These are phyloP conservation scores for Eledona agricola DNA, from an alignment of 2,888 invertebrate genomes.

Conservation along the genomic window DNA sequence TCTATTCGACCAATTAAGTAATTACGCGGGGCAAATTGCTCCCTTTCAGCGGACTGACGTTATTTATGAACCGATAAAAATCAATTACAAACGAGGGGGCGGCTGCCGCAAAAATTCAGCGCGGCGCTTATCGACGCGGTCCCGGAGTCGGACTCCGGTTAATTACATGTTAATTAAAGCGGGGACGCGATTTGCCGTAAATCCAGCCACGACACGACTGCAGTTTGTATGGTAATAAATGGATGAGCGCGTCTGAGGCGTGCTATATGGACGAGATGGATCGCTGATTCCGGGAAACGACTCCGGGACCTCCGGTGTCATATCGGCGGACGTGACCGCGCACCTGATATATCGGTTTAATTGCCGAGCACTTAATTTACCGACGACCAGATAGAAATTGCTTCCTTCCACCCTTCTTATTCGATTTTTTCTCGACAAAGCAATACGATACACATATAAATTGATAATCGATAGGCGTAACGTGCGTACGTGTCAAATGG, in stretches of 20 bases:
- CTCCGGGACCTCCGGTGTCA: slow-evolving; percentile 31
- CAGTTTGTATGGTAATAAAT: slow-evolving; percentile 56
- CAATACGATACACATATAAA: too few species aligned
- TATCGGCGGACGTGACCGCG: slow-evolving; percentile 32
- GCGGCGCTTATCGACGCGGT: neutral
- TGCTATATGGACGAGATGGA: slow-evolving; percentile 51
- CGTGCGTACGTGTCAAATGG: too few species aligned
- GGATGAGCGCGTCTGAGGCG: slow-evolving; percentile 42
- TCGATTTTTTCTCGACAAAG: too few species aligned
- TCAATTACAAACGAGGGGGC: slow-evolving; percentile 7
- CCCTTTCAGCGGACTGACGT: slow-evolving; percentile 19
- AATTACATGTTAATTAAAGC: slow-evolving; percentile 57
- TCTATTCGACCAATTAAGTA: slow-evolving; percentile 30
- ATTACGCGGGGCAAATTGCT: slow-evolving; percentile 22
- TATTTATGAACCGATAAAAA: slow-evolving; percentile 11
- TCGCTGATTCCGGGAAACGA: slow-evolving; percentile 34
- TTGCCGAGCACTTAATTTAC: slow-evolving; percentile 6
- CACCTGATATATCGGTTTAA: slow-evolving; percentile 28
- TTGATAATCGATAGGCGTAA: too few species aligned
- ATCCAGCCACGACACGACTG: slow-evolving; percentile 50
- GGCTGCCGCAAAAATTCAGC: too few species aligned
- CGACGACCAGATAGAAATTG: slow-evolving; percentile 1
- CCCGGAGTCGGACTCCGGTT: too few species aligned
- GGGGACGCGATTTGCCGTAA: slow-evolving; percentile 38
- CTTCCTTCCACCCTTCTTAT: too few species aligned